Base-by-base conservation (phyloP, 2,888 invertebrate genomes). In the Noctua comes region DNA sequence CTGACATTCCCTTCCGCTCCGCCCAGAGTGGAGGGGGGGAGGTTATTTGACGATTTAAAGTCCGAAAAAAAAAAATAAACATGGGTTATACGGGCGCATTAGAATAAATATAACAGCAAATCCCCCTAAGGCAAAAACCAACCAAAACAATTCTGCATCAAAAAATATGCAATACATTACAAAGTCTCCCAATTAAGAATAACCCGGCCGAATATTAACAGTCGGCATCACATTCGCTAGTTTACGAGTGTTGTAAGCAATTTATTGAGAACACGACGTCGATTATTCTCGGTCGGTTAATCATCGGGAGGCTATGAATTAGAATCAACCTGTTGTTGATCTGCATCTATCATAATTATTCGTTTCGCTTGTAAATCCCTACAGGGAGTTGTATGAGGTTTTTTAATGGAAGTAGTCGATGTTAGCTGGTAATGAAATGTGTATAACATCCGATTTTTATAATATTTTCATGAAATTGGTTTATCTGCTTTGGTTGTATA, bases 251-350 rank as follows among this genome's bases (percentile, higher is more conserved):
- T 76, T 80, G 82, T 76, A 51, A 54, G 83, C 87, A 87, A 91
- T 91, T 91, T 92, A 92, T 90, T 81, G 89, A 48, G 76, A 85
- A 85, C 90, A 87, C 82, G 84, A 80, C 77, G 82, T 85, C 87
- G 86, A 89, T 90, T 86, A 88, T 91, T 76, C 88, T 86, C 87
- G 86, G 89, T 73, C 90, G 90, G 89, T 90, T 92, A 91, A 92
- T 92, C 91, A 91, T 89, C 79, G 82, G 79, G 43, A 83, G 76
- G 86, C 88, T 79, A 91, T 91, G 90, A 91, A 91, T 91, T 90
- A 91, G 84, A 91, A 90, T 89, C 90, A 88, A 88, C 87, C 78
- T 83, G 85, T 68, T 79, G 76, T 77, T 85, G 88, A 91, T 90
- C 84, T 88, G 74, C 81, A 89, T 90, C 85, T 88, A 86, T 91